Evolutionary conservation across 2,797 vertebrate genomes (phyloP).

Genomic region (Urophycis tenuis): DNA sequence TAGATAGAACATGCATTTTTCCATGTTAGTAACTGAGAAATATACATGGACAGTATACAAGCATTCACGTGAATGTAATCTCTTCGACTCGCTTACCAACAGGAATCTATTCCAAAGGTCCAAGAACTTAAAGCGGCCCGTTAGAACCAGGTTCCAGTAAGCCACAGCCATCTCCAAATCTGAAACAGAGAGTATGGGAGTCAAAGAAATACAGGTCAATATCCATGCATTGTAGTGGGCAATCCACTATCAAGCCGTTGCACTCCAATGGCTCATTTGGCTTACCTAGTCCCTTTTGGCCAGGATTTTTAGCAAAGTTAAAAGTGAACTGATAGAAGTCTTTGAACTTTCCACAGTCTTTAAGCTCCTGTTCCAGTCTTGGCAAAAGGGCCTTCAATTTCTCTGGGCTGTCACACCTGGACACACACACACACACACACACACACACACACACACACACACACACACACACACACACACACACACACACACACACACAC

Average conservation of each 20-base stretch:
- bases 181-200: slow-evolving; percentile 59
- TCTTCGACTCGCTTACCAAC: slow-evolving; percentile 76
- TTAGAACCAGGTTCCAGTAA: slow-evolving; percentile 97
- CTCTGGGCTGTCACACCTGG: slow-evolving; percentile 90
- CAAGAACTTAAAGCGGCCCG: slow-evolving; percentile 94
- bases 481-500: not conserved
- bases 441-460: not conserved
- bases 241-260: not conserved
- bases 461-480: not conserved
- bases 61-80: not conserved
- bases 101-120: slow-evolving; percentile 99
- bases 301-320: slow-evolving; percentile 96
- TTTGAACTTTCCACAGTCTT: slow-evolving; percentile 90
- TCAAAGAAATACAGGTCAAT: not conserved
- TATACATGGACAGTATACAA: not conserved
- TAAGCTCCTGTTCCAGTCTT: slow-evolving; percentile 90
- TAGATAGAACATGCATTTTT: slow-evolving; percentile 35
- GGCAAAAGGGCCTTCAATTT: slow-evolving; percentile 88
- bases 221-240: not conserved
- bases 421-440: slow-evolving; percentile 27
- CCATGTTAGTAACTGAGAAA: not conserved
- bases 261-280: not conserved
- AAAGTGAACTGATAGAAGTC: slow-evolving; percentile 99
- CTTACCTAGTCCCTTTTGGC: slow-evolving; percentile 95
- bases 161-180: slow-evolving; percentile 98